A percentile compares a stretch with the other conserved stretches of the same genome.
phyloP scores from a whole-genome alignment of 2,797 vertebrate species.

The Myiotriccus ornatus region DNA sequence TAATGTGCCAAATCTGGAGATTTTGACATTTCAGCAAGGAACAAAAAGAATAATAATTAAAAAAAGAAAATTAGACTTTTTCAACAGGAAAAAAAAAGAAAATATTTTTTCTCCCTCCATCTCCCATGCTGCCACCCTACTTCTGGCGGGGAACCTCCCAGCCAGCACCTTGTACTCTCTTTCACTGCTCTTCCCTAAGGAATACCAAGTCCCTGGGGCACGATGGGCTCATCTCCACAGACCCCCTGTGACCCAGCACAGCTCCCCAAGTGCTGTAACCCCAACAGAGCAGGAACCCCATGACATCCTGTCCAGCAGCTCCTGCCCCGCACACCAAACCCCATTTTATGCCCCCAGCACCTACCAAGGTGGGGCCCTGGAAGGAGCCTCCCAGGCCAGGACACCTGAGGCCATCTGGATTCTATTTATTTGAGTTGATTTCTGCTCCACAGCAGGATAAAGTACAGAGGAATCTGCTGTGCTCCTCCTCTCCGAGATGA shows the following conservation, averaged over 20 bases:
- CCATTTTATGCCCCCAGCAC: background rate
- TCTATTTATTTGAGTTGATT: background rate
- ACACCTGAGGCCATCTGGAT: background rate
- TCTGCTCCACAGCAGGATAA: fast-evolving
- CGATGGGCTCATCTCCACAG: background rate
- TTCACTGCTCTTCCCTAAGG: background rate
- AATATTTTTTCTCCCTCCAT: background rate
- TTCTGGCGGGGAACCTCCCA: background rate
- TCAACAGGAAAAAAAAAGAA: background rate
- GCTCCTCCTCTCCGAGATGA: background rate
- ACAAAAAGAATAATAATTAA: background rate
- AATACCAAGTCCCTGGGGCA: background rate
- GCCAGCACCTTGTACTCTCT: fast-evolving
- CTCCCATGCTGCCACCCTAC: background rate
- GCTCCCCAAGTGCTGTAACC: fast-evolving
- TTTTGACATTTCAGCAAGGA: background rate
- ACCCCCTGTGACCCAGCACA: fast-evolving
- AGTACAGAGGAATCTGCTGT: fast-evolving
- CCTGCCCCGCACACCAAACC: fast-evolving
- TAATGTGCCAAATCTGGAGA: background rate
- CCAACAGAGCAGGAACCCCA: background rate
- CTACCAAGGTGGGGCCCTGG: background rate
- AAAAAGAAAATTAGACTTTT: fast-evolving
- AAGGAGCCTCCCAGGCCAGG: background rate
- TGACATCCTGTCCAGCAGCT: background rate